Evolutionary conservation across 2,113 vertebrate species (phyloP).

Genomic region (Gobiocypris rarus): DNA sequence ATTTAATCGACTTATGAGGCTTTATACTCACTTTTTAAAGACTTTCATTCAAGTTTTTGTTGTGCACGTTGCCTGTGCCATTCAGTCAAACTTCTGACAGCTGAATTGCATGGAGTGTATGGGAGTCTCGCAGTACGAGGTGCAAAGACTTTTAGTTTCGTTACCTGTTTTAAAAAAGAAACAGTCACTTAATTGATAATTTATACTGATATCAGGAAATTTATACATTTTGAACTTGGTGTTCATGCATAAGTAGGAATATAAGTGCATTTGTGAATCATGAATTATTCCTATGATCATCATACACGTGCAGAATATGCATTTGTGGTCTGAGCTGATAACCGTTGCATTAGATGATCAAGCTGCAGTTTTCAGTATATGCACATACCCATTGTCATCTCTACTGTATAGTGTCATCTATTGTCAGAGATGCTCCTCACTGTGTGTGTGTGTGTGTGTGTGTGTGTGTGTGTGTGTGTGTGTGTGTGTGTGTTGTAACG

Average conservation of each 20-base stretch:
- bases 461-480: no score
- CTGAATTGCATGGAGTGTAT: neutral
- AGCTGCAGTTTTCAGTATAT: neutral
- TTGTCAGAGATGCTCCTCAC: neutral
- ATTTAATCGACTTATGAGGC: neutral
- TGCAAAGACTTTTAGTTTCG: conserved; percentile 3
- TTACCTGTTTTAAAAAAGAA: neutral
- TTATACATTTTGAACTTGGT: neutral
- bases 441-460: no score
- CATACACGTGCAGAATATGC: neutral
- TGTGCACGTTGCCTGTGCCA: neutral
- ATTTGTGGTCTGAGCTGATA: neutral
- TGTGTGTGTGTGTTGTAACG: no score
- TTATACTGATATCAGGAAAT: neutral
- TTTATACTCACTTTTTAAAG: neutral
- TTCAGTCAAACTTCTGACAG: conserved; percentile 22
- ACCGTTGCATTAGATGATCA: neutral
- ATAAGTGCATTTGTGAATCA: neutral
- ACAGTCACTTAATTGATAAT: neutral
- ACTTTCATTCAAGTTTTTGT: conserved; percentile 18
- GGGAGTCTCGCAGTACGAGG: neutral
- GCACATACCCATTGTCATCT: neutral
- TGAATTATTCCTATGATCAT: neutral
- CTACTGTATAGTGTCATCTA: neutral
- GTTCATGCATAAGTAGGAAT: neutral